Percentiles rank a stretch among this genome's conserved stretches.
phyloP scores from a whole-genome alignment of 1,140 invertebrate genomes.

The Neodiprion virginianus region DNA sequence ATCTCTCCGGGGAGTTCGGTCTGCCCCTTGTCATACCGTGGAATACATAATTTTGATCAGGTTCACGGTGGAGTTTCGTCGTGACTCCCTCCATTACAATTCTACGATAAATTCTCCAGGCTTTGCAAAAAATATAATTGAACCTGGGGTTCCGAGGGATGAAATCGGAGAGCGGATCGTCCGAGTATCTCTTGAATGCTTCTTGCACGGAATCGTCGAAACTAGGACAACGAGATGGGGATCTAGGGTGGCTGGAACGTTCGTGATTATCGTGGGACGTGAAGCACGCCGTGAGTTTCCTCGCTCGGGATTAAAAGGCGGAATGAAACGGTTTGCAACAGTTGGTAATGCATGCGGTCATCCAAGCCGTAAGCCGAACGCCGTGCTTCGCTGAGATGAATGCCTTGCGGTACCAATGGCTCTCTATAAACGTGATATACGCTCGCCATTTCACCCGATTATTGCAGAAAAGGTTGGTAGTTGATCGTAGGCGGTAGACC shows the following conservation, averaged over 20 bases:
- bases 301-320: no score
- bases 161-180: no score
- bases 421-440: not conserved
- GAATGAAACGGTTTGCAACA: not conserved
- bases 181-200: no score
- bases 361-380: not conserved
- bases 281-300: not conserved
- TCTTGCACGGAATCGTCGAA: not conserved
- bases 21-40: no score
- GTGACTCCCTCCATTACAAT: no score
- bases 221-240: not conserved
- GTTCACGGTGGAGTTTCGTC: no score
- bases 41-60: no score
- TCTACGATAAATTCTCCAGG: no score
- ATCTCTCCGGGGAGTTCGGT: no score
- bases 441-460: not conserved
- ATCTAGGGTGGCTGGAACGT: not conserved
- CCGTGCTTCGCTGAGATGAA: not conserved
- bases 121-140: no score
- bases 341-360: not conserved
- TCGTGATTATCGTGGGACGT: conserved; percentile 4
- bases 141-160: no score
- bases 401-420: not conserved
- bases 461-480: not conserved
- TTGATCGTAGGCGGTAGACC: not conserved